A percentile compares a stretch with the other conserved stretches of the same genome.
Evolutionary conservation across 2,113 vertebrate genomes (phyloP).

Genomic region (Tiliqua scincoides): DNA sequence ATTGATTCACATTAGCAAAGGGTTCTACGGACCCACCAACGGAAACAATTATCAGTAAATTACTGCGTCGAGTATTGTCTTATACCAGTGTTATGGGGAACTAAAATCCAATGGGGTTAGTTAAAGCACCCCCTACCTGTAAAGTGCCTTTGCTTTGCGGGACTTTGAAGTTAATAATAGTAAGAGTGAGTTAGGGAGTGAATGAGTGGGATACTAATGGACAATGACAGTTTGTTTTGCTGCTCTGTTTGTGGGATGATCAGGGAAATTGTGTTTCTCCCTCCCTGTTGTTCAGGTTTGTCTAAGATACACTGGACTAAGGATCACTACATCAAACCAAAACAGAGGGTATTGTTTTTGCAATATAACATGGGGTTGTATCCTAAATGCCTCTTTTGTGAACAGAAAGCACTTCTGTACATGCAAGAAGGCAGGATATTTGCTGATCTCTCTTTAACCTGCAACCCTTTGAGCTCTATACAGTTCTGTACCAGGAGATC

Average conservation of each 20-base stretch:
- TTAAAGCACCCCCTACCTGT: neutral
- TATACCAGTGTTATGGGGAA: slow-evolving; percentile 31
- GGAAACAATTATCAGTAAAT: neutral
- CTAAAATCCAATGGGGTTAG: slow-evolving; percentile 7
- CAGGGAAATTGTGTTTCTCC: neutral
- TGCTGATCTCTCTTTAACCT: no score
- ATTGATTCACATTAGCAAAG: neutral
- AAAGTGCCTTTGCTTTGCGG: neutral
- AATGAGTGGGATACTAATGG: neutral
- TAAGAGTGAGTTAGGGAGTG: neutral
- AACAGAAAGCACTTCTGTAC: no score
- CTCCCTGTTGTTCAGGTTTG: neutral
- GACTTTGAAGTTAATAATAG: neutral
- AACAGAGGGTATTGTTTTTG: no score
- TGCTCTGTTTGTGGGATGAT: neutral
- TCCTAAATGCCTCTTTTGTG: no score
- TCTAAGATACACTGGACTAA: neutral
- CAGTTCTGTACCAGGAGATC: no score
- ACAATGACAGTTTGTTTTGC: neutral
- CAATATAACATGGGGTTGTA: no score
- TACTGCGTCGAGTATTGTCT: slow-evolving; percentile 18
- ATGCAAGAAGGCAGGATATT: no score
- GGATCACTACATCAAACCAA: no score
- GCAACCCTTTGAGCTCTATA: no score
- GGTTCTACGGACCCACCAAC: neutral